Percentiles rank a stretch among this genome's conserved stretches.
phyloP scores from a whole-genome alignment of 2,797 vertebrate species.

The Phrynocephalus vlangalii region DNA sequence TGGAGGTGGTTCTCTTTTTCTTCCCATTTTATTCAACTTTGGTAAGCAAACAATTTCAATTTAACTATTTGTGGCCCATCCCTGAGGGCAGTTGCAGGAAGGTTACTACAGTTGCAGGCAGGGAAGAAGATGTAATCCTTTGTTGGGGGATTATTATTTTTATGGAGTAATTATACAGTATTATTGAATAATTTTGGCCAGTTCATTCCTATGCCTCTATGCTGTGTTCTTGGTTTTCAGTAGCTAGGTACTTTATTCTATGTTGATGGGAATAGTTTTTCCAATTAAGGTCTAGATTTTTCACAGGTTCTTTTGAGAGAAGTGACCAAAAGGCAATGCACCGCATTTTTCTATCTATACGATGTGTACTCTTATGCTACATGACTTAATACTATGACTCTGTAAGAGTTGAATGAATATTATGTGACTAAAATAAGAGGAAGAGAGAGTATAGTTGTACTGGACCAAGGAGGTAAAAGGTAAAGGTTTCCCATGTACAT shows the following conservation, averaged over 20 bases:
- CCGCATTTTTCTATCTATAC: too few relatives aligned
- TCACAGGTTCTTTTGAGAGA: too few relatives aligned
- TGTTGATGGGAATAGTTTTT: not conserved
- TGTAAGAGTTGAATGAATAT: too few relatives aligned
- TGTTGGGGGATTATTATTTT: not conserved
- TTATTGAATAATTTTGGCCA: not conserved
- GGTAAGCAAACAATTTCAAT: slow-evolving; percentile 76
- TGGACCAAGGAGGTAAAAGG: too few relatives aligned
- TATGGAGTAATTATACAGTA: not conserved
- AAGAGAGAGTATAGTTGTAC: too few relatives aligned
- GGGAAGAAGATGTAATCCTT: not conserved
- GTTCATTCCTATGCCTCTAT: not conserved
- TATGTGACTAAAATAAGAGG: too few relatives aligned
- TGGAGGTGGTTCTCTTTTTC: slow-evolving; percentile 95
- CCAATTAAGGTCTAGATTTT: not conserved
- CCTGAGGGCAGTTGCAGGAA: not conserved
- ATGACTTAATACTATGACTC: too few relatives aligned
- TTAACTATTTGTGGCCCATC: not conserved
- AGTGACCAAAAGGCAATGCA: not conserved
- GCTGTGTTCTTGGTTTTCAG: not conserved
- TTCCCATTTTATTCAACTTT: slow-evolving; percentile 89
- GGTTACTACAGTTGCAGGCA: not conserved
- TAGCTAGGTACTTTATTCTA: not conserved
- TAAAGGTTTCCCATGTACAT: too few relatives aligned
- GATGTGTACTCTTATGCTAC: too few relatives aligned